Conservation (phyloP, 2,888 invertebrate genomes). For the Apoda limacodes region DNA sequence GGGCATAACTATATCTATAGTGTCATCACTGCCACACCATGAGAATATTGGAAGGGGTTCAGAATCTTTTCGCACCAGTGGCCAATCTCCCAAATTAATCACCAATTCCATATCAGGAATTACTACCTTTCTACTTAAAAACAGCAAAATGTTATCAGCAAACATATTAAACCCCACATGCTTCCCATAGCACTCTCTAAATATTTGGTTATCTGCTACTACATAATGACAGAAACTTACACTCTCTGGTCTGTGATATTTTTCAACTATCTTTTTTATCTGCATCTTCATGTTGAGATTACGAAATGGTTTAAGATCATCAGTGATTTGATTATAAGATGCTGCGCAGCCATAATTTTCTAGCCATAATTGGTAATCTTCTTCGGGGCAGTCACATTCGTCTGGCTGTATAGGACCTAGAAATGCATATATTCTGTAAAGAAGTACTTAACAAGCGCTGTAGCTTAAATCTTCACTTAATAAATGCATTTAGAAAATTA, state of each 20-base stretch:
- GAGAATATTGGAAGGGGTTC: slow-evolving; percentile 87
- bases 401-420: slow-evolving; percentile 81
- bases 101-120: slow-evolving; percentile 92
- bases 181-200: slow-evolving; percentile 91
- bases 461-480: background rate
- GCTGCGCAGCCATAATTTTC: slow-evolving; percentile 73
- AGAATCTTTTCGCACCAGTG: slow-evolving; percentile 72
- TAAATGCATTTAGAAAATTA: slow-evolving; percentile 1
- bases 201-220: slow-evolving; percentile 83
- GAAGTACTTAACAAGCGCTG: background rate
- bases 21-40: slow-evolving; percentile 93
- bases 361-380: slow-evolving; percentile 74
- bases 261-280: slow-evolving; percentile 73
- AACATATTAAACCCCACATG: slow-evolving; percentile 97
- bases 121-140: slow-evolving; percentile 81
- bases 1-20: slow-evolving; percentile 91
- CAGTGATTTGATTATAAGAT: slow-evolving; percentile 75
- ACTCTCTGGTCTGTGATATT: slow-evolving; percentile 82
- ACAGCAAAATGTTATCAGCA: slow-evolving; percentile 87
- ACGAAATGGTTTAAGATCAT: slow-evolving; percentile 77
- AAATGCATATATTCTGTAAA: slow-evolving; percentile 23
- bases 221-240: slow-evolving; percentile 93
- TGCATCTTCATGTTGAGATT: slow-evolving; percentile 77
- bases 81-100: slow-evolving; percentile 97
- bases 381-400: slow-evolving; percentile 84